Evolutionary conservation across 2,797 vertebrate species (phyloP), one percentile per base, ranked within the genome.

Genomic region (Galaxias olidus): DNA sequence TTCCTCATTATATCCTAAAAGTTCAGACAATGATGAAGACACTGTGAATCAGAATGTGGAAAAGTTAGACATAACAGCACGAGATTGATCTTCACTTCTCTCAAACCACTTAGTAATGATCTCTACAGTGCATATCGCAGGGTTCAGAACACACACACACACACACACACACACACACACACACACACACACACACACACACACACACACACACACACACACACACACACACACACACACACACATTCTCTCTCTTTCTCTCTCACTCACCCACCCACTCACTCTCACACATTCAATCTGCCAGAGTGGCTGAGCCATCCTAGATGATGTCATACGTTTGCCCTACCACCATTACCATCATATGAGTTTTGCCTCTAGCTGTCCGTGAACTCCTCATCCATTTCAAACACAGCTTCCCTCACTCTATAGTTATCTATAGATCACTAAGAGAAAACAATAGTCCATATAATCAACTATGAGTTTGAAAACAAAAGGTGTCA

Each of bases 71-170:
- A n/a, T 49, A 11, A 1, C 4, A 14, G 43, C 45, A 17, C 40
- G 11, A 13, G 52, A 65, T 49, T 14, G 53, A 60, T 48, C 17
- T 4, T 12, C 51, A 44, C 18, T 59, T 48, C 60, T 49, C 70
- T 48, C 43, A n/a, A 61, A 55, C 63, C 60, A 66, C 60, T 68
- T 59, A 72, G 59, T 54, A 68, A 68, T 67, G 59, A 54, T 60
- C 49, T n/a, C 19, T 55, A n/a, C n/a, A n/a, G 58, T 60, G 61
- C 65, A 54, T 67, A 61, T 67, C 41, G 12, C 43, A 19, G 56
- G 40, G 58, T 54, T 68, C 53, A 68, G 20, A 64, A 51, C 30
- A 14, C 30, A 9, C 20, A 10, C 52, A 30, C 52, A 20, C 52
- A 50, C n/a, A 45, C 44, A 11, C 44, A 45, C 44, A 45, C 44